phyloP scores from a whole-genome alignment of 2,113 vertebrate genomes.

The Puffinus mauretanicus region DNA sequence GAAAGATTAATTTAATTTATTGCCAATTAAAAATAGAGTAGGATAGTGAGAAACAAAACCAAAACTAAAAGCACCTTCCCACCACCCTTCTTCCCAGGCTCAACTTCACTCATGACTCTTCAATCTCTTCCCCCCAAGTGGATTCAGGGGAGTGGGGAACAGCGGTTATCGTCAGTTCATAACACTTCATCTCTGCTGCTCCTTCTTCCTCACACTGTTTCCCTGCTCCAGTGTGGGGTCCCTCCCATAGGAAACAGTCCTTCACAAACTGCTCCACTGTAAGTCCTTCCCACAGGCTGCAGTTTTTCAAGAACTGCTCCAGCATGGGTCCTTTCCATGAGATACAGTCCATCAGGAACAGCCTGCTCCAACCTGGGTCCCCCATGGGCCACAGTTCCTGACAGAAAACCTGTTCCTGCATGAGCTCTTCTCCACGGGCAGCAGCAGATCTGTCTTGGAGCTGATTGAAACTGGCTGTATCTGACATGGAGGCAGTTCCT shows the following conservation, averaged over 20 bases:
- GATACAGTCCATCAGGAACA: neutral
- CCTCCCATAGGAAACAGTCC: neutral
- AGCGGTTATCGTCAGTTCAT: neutral
- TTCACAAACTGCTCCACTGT: neutral
- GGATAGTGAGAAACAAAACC: neutral
- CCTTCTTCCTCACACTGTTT: neutral
- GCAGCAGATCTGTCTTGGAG: neutral
- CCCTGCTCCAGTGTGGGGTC: neutral
- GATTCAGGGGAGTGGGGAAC: neutral
- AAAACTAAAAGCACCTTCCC: neutral
- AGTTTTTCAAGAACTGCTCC: neutral
- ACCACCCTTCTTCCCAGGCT: neutral
- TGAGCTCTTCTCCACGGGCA: neutral
- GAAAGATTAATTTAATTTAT: neutral
- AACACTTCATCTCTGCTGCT: neutral
- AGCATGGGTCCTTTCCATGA: neutral
- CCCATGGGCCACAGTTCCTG: neutral
- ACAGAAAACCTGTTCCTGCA: neutral
- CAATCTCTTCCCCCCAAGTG: neutral
- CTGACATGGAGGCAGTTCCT: neutral
- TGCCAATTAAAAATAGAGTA: neutral
- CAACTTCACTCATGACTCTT: neutral
- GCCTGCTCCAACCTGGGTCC: accelerated
- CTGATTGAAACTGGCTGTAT: neutral
- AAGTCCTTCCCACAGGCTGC: neutral